Percentiles rank a stretch among this genome's conserved stretches.
Evolutionary conservation across 2,113 vertebrate species (phyloP).

Genomic region (Cyprinodon variegatus): DNA sequence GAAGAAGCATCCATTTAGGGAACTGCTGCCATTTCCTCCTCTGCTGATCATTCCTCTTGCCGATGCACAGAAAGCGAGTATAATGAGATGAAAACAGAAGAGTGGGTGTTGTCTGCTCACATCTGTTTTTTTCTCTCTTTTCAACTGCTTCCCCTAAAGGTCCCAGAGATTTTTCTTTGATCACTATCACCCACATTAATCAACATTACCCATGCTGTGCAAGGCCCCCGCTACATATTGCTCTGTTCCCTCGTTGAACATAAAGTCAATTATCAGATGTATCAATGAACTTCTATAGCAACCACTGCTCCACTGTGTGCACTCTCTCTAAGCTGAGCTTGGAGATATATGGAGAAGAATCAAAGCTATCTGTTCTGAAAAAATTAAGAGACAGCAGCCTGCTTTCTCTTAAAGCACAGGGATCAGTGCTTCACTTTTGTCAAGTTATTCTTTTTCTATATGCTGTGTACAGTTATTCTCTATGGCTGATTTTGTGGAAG

Average conservation of each 20-base stretch:
- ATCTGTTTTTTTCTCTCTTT: conserved; percentile 52
- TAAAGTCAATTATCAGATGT: conserved; percentile 56
- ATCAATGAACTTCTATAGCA: conserved; percentile 38
- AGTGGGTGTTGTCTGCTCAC: conserved; percentile 41
- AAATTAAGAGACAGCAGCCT: conserved; percentile 46
- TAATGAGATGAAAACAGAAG: conserved; percentile 55
- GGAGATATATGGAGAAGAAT: conserved; percentile 22
- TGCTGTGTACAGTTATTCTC: conserved; percentile 50
- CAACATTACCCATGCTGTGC: conserved; percentile 49
- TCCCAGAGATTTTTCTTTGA: conserved; percentile 48
- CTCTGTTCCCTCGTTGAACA: conserved; percentile 36
- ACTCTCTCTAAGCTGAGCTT: conserved; percentile 2
- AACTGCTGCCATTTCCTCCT: conserved; percentile 22
- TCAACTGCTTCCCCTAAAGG: conserved; percentile 45
- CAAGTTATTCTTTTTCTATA: conserved; percentile 32
- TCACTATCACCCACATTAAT: conserved; percentile 54
- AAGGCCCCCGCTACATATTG: conserved; percentile 16
- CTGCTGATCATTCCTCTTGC: conserved; percentile 27
- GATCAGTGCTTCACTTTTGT: conserved; percentile 36
- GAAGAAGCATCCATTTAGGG: conserved; percentile 28
- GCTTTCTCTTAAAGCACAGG: conserved; percentile 16
- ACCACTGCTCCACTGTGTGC: neutral
- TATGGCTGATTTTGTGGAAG: conserved; percentile 43
- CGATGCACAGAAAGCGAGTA: conserved; percentile 23
- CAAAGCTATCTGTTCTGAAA: conserved; percentile 56